Percentiles rank a stretch among this genome's conserved stretches.
phyloP scores from a whole-genome alignment of 2,888 invertebrate species.

The Tenodera sinensis region DNA sequence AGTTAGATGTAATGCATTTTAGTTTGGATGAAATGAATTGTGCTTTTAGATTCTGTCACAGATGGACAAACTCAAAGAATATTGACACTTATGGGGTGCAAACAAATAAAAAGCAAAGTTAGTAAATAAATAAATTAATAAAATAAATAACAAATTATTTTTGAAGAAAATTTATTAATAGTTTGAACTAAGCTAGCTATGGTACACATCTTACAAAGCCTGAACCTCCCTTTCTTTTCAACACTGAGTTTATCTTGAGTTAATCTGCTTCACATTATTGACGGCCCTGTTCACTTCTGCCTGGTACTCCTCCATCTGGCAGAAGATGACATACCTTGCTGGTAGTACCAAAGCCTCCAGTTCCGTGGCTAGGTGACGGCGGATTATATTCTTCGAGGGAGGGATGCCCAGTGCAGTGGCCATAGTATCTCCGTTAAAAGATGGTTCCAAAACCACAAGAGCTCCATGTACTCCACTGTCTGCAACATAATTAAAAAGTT shows the following conservation, averaged over 20 bases:
- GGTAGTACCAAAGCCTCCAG: conserved; percentile 87
- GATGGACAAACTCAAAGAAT: not conserved
- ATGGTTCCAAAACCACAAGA: conserved; percentile 86
- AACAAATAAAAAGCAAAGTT: not conserved
- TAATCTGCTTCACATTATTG: conserved; percentile 37
- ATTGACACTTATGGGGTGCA: not conserved
- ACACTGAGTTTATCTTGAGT: conserved; percentile 21
- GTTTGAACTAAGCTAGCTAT: not conserved
- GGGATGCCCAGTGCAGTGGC: conserved; percentile 90
- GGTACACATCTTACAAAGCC: not conserved
- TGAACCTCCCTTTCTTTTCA: not conserved
- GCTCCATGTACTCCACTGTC: conserved; percentile 96
- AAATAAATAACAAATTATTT: not conserved
- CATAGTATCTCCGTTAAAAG: conserved; percentile 92
- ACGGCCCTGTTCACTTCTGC: conserved; percentile 66
- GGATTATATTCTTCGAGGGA: conserved; percentile 87
- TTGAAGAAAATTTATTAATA: not conserved
- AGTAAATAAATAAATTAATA: not conserved
- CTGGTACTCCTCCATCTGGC: conserved; percentile 81
- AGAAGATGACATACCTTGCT: conserved; percentile 87
- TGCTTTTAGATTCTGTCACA: not conserved
- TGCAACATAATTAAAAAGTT: conserved; percentile 41
- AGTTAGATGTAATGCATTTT: not conserved
- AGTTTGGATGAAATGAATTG: not conserved
- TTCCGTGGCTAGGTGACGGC: conserved; percentile 86